Base-by-base conservation (phyloP, 2,113 vertebrate species). In the Circaetus gallicus region DNA sequence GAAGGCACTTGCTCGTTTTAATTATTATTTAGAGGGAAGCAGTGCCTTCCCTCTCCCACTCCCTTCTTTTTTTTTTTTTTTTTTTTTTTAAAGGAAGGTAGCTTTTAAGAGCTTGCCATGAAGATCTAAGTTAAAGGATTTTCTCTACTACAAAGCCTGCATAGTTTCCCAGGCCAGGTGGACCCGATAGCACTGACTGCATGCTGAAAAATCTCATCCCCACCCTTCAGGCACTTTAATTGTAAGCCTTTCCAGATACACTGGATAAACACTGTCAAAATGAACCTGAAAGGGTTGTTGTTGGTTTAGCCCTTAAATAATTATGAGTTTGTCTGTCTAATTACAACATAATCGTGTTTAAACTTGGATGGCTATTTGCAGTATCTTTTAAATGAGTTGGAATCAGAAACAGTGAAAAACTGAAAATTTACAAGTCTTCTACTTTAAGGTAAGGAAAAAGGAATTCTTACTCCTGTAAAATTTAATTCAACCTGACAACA, bases 221-320 rank as follows among this genome's bases (percentile, higher is more conserved):
- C 89, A 66, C 94, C 93, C 95, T 96, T 94, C 77, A 95, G 96
- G 96, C 95, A 84, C 95, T 97, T 95, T 90, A 96, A 94, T 93
- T 91, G 93, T 97, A 96, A 97, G 94, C 93, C 95, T 97, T 97
- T 95, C 95, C 95, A 97, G 97, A 97, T 95, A 95, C 94, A n/a
- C 87, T 96, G 95, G 93, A 93, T 96, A 95, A 97, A 95, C 95
- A 95, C 91, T 92, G 93, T 95, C 95, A 98, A 95, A 96, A 96
- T 26, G 92, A 96, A 95, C 83, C 91, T 90, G 90, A 91, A 91
- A 96, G 94, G 89, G 67, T 83, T 61, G 86, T 11, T 84, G 86
- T n/a, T 93, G 82, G 82, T 97, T 96, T 93, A 96, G 96, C 52
- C 78, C 73, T 94, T 95, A 89, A 95, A 96, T 96, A 96, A 97